Conservation (phyloP, 2,113 vertebrate species). For the Eubucco bourcierii region DNA sequence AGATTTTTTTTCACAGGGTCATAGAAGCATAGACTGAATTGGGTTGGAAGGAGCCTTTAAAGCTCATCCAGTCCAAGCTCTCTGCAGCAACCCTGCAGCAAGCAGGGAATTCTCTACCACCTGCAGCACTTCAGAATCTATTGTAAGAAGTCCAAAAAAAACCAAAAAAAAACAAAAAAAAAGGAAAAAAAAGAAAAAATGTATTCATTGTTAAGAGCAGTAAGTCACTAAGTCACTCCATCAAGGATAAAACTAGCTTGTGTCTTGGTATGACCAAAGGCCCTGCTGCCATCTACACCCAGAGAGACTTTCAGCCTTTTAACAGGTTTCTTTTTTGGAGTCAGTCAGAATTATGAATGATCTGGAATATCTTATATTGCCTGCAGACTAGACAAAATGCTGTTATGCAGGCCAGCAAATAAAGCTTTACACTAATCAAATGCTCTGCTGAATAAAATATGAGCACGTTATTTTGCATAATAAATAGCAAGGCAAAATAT, state of each 20-base stretch:
- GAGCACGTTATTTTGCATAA: slow-evolving; percentile 49
- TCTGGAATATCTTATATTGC: slow-evolving; percentile 35
- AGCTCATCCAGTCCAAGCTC: too few species aligned
- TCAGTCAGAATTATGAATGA: slow-evolving; percentile 61
- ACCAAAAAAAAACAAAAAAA: background rate
- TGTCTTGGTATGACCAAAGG: slow-evolving; percentile 36
- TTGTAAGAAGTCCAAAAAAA: background rate
- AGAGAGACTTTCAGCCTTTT: slow-evolving; percentile 40
- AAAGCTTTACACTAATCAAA: slow-evolving; percentile 64
- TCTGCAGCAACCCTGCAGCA: too few species aligned
- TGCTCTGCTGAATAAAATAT: slow-evolving; percentile 59
- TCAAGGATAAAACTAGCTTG: slow-evolving; percentile 48
- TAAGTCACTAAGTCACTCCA: slow-evolving; percentile 31
- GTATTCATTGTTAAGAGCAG: background rate
- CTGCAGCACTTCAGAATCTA: background rate
- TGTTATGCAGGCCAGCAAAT: slow-evolving; percentile 32
- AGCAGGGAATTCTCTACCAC: background rate
- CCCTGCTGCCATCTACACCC: slow-evolving; percentile 32
- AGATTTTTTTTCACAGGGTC: background rate
- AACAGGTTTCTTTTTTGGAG: slow-evolving; percentile 34
- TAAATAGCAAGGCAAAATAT: slow-evolving; percentile 63
- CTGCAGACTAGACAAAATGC: slow-evolving; percentile 49
- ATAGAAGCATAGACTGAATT: too few species aligned
- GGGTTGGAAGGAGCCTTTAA: too few species aligned
- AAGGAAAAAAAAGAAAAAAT: too few species aligned